A percentile compares a stretch with the other conserved stretches of the same genome.
Evolutionary conservation across 2,113 vertebrate species (phyloP).

Genomic region (Tupaia tana): DNA sequence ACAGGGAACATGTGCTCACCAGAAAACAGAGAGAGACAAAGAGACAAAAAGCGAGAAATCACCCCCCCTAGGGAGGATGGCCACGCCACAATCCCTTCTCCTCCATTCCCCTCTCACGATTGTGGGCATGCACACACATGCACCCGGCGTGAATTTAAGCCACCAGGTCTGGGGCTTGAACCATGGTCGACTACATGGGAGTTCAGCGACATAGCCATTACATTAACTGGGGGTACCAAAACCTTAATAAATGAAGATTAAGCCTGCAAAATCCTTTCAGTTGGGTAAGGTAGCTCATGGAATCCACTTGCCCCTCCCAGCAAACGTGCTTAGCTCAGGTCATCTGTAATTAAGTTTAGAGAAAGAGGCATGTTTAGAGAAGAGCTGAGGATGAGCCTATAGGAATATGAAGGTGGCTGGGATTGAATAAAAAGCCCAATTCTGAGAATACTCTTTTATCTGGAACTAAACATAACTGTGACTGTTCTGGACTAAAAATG

Average conservation of each 20-base stretch:
- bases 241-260: background rate
- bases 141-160: too few relatives aligned
- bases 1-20: too few relatives aligned
- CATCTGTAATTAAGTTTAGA: constrained; percentile 27
- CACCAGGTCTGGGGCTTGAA: too few relatives aligned
- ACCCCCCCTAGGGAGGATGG: too few relatives aligned
- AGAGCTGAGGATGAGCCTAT: background rate
- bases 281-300: background rate
- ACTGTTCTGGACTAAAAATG: background rate
- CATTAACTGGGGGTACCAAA: background rate
- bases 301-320: background rate
- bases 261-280: background rate
- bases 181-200: too few relatives aligned
- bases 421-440: background rate
- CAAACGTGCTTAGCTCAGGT: background rate
- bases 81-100: too few relatives aligned
- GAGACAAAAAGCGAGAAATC: too few relatives aligned
- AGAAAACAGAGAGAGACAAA: too few relatives aligned
- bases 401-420: background rate
- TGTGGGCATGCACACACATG: too few relatives aligned
- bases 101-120: too few relatives aligned
- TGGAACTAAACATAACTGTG: background rate
- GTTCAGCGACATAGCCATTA: too few relatives aligned
- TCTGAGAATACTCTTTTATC: background rate
- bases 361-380: background rate